Conservation (phyloP, 30 jellyfish, hydroid and myxozoan genomes). For the Aurelia sp. region DNA sequence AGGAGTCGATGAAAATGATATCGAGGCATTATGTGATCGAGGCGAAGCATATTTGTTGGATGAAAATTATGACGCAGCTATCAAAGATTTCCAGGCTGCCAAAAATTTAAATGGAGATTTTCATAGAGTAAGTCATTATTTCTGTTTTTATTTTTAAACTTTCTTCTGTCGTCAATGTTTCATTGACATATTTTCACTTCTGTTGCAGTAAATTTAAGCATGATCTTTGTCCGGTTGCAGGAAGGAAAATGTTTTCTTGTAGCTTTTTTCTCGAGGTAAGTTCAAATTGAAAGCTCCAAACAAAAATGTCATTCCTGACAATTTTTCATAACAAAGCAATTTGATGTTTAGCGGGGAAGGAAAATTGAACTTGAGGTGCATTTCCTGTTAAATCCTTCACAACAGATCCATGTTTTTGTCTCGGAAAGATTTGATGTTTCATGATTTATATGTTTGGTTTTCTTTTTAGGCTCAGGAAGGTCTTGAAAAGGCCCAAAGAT, state of each 20-base stretch:
- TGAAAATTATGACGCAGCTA: constrained; percentile 88
- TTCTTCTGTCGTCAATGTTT: neutral
- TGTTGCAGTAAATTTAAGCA: too few species aligned
- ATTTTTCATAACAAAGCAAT: too few species aligned
- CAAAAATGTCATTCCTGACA: too few species aligned
- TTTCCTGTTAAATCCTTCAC: neutral
- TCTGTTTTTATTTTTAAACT: neutral
- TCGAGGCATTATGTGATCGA: constrained; percentile 93
- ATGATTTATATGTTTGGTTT: neutral
- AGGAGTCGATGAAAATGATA: constrained; percentile 80
- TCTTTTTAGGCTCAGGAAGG: constrained; percentile 88
- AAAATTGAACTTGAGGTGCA: neutral
- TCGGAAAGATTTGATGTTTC: neutral
- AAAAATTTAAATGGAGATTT: constrained; percentile 90
- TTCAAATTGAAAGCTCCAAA: too few species aligned
- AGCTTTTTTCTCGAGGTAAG: too few species aligned
- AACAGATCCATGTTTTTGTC: neutral
- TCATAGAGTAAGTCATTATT: constrained; percentile 65
- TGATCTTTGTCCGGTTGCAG: too few species aligned
- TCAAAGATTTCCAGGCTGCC: constrained; percentile 91
- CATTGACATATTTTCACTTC: too few species aligned
- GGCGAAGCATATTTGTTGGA: constrained; percentile 94
- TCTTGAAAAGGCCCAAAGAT: constrained; percentile 75
- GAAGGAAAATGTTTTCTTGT: too few species aligned
- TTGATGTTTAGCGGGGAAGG: too few species aligned